phyloP scores from a whole-genome alignment of 1,140 invertebrate genomes.

The Diuraphis noxia region DNA sequence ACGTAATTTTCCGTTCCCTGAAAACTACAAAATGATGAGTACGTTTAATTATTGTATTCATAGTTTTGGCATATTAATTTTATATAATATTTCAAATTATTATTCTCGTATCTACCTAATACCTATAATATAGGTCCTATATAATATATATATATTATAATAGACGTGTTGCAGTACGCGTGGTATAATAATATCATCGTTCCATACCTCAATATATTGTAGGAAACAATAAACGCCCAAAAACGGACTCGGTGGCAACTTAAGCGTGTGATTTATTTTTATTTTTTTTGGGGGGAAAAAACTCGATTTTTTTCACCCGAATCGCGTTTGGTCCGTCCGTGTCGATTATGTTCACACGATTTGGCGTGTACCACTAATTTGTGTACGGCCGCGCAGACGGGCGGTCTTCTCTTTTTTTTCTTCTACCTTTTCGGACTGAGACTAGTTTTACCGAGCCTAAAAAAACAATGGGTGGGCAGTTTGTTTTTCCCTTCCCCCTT shows the following conservation, averaged over 20 bases:
- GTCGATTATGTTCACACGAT: constrained; percentile 53
- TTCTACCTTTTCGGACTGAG: constrained; percentile 5
- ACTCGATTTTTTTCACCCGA: neutral
- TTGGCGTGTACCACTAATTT: constrained; percentile 47
- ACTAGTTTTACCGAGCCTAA: constrained; percentile 17
- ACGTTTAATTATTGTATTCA: neutral
- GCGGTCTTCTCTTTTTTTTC: neutral
- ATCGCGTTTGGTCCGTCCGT: constrained; percentile 44
- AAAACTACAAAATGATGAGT: neutral
- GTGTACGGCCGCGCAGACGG: constrained; percentile 29
- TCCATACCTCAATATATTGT: neutral
- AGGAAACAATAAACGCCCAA: constrained; percentile 33
- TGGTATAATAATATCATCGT: neutral
- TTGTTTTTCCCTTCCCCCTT: neutral
- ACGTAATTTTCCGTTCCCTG: neutral
- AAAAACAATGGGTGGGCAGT: constrained; percentile 49
- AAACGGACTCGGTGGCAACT: constrained; percentile 47
- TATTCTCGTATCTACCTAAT: no score
- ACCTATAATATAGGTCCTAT: no score
- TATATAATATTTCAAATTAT: neutral
- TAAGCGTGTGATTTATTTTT: constrained; percentile 39
- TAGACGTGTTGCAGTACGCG: neutral
- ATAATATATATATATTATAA: neutral
- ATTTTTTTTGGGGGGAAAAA: neutral
- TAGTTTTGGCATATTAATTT: neutral